Base-by-base conservation (phyloP, 2,113 vertebrate genomes). In the Accipiter virgatus region DNA sequence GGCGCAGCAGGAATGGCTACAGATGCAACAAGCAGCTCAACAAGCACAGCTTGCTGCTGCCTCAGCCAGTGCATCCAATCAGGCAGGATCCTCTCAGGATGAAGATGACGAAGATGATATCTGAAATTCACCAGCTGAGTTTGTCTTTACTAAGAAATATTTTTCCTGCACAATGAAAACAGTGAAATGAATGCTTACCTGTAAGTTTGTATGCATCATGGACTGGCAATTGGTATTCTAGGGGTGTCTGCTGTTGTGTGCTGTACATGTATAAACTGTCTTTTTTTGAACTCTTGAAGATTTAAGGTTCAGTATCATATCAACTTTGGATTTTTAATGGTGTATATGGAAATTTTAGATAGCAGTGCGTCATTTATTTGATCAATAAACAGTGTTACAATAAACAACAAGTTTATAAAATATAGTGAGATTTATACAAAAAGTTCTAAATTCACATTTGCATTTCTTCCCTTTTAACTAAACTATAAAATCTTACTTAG, bases 31-130 rank as follows among this genome's bases (percentile, higher is more conserved):
- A 96, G 99, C 99, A 2, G 99, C 99, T 66, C 99, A 99, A 70
- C 99, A 99, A 97, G 99, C 99, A 31, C 99, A 99, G 98, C 98
- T 99, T 94, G 99, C 99, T 50, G 99, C 99, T 18, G 99, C 99
- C 53, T 99, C 99, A 59, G 99, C 99, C 96, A 99, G 99, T 73
- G 98, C 99, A 43, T 98, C 99, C 94, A 99, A 99, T 90, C 99
- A 99, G 96, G 98, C 99, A 55, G 98, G 99, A 58, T 99, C 99
- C 91, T 99, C 99, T 98, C 99, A 99, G 98, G 99, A 99, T 88
- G 99, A 99, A 98, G 99, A 99, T 21, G 99, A 99, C 56, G 99
- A 99, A 93, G 99, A 99, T 65, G 99, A 99, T 95, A 99, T 99
- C 97, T 99, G 98, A 99, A 97, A 91, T 96, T 96, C 95, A 97